Conservation (phyloP, 2,888 invertebrate species). For the Zaprionus obscuricornis region DNA sequence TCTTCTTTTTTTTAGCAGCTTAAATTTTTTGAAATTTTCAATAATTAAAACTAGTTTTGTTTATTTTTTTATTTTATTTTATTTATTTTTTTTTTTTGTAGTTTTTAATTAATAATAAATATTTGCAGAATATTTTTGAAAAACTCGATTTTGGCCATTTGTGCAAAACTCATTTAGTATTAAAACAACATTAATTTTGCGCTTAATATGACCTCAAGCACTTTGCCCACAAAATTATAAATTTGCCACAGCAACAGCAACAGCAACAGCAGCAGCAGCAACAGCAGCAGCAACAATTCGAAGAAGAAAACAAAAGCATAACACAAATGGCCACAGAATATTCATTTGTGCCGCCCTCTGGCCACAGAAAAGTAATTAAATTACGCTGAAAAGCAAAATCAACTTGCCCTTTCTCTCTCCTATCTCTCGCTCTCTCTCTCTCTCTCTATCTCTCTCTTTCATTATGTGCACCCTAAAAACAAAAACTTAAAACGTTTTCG, state of each 20-base stretch:
- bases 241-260: constrained; percentile 46
- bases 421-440: background rate
- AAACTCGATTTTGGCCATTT: constrained; percentile 32
- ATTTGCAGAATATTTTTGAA: background rate
- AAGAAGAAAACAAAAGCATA: background rate
- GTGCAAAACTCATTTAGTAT: constrained; percentile 73
- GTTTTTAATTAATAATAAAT: too few relatives aligned
- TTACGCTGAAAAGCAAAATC: constrained; percentile 64
- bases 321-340: constrained; percentile 35
- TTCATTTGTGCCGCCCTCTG: constrained; percentile 26
- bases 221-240: constrained; percentile 60
- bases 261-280: constrained; percentile 13
- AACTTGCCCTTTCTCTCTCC: background rate
- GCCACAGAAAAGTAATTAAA: constrained; percentile 78
- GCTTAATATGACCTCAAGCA: constrained; percentile 78
- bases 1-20: background rate
- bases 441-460: background rate
- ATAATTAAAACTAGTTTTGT: background rate
- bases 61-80: background rate
- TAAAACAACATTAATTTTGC: constrained; percentile 76
- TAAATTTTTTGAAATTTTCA: background rate
- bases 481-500: constrained; percentile 72
- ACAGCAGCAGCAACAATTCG: background rate
- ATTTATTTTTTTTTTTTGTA: too few relatives aligned
- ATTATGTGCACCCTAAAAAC: constrained; percentile 2